Evolutionary conservation across 2,113 vertebrate species (phyloP).

Genomic region (Archocentrus centrarchus): DNA sequence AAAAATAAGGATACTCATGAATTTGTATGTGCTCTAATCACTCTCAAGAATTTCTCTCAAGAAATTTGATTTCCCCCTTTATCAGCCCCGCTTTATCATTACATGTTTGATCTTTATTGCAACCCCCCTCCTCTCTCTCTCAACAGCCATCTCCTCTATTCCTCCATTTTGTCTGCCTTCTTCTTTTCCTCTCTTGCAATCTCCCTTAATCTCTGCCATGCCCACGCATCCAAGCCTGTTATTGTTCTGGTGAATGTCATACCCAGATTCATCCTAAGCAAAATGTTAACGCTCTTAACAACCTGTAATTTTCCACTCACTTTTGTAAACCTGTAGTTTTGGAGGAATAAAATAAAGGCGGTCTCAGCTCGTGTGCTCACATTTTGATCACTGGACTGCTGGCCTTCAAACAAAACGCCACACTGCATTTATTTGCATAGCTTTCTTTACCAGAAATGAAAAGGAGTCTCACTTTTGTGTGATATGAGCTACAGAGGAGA

Average conservation of each 20-base stretch:
- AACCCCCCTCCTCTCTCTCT: not conserved
- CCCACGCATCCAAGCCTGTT: slow-evolving; percentile 37
- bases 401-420: slow-evolving; percentile 43
- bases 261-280: slow-evolving; percentile 10
- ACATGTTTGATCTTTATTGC: slow-evolving; percentile 55
- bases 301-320: slow-evolving; percentile 33
- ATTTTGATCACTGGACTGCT: slow-evolving; percentile 25
- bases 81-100: slow-evolving; percentile 15
- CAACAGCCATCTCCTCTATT: slow-evolving; percentile 17
- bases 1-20: slow-evolving; percentile 20
- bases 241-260: slow-evolving; percentile 29
- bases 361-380: not conserved
- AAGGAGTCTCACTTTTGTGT: not conserved
- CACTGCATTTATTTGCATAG: slow-evolving; percentile 37
- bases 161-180: slow-evolving; percentile 8
- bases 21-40: slow-evolving; percentile 17
- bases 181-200: not conserved
- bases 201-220: slow-evolving; percentile 41
- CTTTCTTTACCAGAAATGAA: slow-evolving; percentile 9
- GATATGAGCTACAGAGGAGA: slow-evolving; percentile 10
- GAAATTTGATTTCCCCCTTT: slow-evolving; percentile 37
- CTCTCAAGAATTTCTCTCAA: slow-evolving; percentile 27
- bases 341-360: slow-evolving; percentile 8
- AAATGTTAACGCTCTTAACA: slow-evolving; percentile 31
- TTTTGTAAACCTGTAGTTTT: slow-evolving; percentile 12